These are phyloP conservation scores for Lanistes nyassanus DNA, from an alignment of 1,140 invertebrate genomes.

Conservation along the genomic window DNA sequence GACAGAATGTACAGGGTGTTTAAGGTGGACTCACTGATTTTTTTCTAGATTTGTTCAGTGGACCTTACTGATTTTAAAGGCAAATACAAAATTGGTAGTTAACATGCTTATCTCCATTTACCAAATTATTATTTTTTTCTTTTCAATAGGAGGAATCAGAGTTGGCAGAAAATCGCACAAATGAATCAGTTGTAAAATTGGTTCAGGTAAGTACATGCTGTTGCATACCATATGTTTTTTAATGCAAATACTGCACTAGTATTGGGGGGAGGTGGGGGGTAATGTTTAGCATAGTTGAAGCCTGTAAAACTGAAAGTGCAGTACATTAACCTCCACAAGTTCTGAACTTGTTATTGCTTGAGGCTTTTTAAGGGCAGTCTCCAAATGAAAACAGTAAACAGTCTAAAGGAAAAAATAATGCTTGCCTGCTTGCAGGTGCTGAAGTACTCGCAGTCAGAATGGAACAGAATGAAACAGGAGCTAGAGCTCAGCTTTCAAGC, in stretches of 20 bases:
- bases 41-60: no score
- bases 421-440: slow-evolving; percentile 39
- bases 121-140: background rate
- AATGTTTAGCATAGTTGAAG: background rate
- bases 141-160: slow-evolving; percentile 21
- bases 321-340: background rate
- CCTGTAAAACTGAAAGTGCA: background rate
- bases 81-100: no score
- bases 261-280: background rate
- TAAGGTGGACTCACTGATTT: no score
- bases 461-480: slow-evolving; percentile 56
- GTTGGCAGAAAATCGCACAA: slow-evolving; percentile 12
- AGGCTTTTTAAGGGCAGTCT: background rate
- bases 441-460: slow-evolving; percentile 55
- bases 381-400: background rate
- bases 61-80: no score
- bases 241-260: background rate
- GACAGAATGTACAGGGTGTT: no score
- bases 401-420: background rate
- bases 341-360: background rate
- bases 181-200: slow-evolving; percentile 24
- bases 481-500: slow-evolving; percentile 66
- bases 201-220: slow-evolving; percentile 17
- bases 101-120: background rate
- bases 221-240: no score